These are phyloP conservation scores for Cheiracanthium punctorium DNA, from an alignment of 2,888 invertebrate genomes.

Conservation along the genomic window DNA sequence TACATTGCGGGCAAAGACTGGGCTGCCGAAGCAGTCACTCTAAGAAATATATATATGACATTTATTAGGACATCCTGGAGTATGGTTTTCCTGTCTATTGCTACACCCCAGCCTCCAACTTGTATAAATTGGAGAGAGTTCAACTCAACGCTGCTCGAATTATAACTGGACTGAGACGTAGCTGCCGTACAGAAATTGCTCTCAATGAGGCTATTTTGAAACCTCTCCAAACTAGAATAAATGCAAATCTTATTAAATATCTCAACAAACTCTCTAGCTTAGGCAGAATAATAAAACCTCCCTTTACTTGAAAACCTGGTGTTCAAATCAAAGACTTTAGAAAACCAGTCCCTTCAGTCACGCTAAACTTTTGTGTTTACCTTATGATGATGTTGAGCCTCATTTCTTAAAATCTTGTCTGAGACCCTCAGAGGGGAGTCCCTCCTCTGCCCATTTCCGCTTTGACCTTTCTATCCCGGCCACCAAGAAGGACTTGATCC, in stretches of 20 bases:
- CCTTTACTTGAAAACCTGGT: background rate
- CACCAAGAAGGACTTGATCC: no score
- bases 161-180: background rate
- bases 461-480: no score
- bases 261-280: no score
- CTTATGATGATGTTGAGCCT: no score
- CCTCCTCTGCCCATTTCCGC: no score
- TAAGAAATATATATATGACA: slow-evolving; percentile 8
- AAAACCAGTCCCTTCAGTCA: slow-evolving; percentile 6
- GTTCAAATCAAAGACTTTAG: background rate
- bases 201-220: background rate
- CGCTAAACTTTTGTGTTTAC: no score
- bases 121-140: no score
- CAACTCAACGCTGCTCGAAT: slow-evolving; percentile 16
- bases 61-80: background rate
- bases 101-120: no score
- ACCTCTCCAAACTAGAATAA: background rate
- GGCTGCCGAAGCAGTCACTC: background rate
- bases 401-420: no score
- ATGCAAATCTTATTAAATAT: background rate
- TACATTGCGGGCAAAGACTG: slow-evolving; percentile 5
- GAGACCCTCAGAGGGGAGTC: no score
- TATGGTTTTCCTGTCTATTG: no score
- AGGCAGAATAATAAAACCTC: background rate
- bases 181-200: slow-evolving; percentile 6